Conservation (phyloP, 2,888 invertebrate species). For the Drosophila nr. perissopoda region DNA sequence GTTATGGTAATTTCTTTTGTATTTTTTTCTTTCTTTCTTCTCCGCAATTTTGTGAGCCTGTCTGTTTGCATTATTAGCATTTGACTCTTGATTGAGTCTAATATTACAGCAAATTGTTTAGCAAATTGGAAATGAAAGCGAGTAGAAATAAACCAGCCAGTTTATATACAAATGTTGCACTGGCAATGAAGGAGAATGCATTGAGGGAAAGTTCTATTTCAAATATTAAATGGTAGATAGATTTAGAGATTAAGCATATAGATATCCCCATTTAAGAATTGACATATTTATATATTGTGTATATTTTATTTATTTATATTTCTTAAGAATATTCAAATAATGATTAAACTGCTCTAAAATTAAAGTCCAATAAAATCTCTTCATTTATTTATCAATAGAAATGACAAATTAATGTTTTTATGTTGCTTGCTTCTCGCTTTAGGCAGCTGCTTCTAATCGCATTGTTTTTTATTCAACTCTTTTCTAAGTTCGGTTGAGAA, state of each 20-base stretch:
- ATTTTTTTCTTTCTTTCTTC: slow-evolving; percentile 3
- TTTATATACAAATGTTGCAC: not conserved
- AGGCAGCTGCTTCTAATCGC: slow-evolving; percentile 8
- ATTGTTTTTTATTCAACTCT: slow-evolving; percentile 8
- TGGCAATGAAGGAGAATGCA: not conserved
- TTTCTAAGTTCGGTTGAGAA: slow-evolving; percentile 21
- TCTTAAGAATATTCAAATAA: not conserved
- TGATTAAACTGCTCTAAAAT: not conserved
- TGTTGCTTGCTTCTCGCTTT: not conserved
- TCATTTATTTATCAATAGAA: not conserved
- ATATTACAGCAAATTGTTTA: slow-evolving; percentile 69
- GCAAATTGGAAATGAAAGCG: slow-evolving; percentile 59
- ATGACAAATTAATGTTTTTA: not conserved
- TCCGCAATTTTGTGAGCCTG: slow-evolving; percentile 20
- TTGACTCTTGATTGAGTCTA: slow-evolving; percentile 72
- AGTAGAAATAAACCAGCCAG: slow-evolving; percentile 2
- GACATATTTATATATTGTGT: not conserved
- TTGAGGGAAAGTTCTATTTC: not conserved
- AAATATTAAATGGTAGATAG: not conserved
- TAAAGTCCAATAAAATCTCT: not conserved
- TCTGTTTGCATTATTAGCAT: slow-evolving; percentile 63
- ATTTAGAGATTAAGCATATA: not conserved
- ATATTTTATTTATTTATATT: not conserved
- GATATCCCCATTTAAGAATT: not conserved
- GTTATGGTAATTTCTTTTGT: slow-evolving; percentile 69